Base-by-base conservation (phyloP, 2,797 vertebrate species). In the Crocodylus rhombifer region DNA sequence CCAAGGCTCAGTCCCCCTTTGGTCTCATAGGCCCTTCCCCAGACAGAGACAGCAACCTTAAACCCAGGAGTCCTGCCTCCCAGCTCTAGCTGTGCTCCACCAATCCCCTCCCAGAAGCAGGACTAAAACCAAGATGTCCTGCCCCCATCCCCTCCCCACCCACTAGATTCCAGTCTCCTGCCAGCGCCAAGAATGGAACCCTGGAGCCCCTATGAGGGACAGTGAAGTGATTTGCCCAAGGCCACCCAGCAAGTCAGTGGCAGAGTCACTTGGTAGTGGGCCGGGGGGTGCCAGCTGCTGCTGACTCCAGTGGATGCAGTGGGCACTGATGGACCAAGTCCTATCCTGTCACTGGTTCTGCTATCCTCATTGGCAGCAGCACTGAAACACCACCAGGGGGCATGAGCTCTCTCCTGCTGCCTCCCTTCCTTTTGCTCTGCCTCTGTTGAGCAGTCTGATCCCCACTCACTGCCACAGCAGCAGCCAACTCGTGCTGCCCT, bases 381-480 rank as follows among this genome's bases (percentile, higher is more conserved):
- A 16, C 21, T 42, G 61, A 63, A n/a, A 55, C 15, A 26, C 89
- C 89, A 83, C 84, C 25, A 91, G 89, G 78, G 89, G 89, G 80
- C 84, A 87, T 26, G 61, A 67, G 7, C 20, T 21, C 21, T 57
- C 18, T 62, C 61, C 25, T 42, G 14, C 76, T 67, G 42, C 20
- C 73, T 36, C 5, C 60, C 33, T n/a, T 26, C 33, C 25, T 57
- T 63, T 2, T 18, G 33, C 67, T 71, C 67, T 21, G 33, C 42
- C 21, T 42, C 67, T 42, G 33, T 23, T 7, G 33, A 33, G 42
- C 67, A 21, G 21, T 33, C 67, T 42, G 67, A 51, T 51, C 42
- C 42, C 42, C 42, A 51, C 42, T 51, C 42, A 3, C 42, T 51
- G 42, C 42, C 42, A 51, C 67, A 42, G 6, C 67, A 14, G 20